Conservation (phyloP, 2,113 vertebrate species). For the Pan paniscus region DNA sequence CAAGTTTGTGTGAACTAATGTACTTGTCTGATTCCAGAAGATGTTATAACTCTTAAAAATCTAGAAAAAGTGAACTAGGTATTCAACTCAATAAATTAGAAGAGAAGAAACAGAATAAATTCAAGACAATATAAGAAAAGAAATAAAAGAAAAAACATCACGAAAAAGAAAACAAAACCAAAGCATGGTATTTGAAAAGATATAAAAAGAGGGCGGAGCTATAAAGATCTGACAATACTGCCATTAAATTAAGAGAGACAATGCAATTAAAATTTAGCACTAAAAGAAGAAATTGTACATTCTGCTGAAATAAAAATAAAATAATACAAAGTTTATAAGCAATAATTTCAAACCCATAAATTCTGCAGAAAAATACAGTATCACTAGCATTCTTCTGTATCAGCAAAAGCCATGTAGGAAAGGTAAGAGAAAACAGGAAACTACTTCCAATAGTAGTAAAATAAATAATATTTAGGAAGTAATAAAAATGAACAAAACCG, state of each 20-base stretch:
- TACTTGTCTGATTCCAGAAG: neutral
- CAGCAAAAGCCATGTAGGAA: neutral
- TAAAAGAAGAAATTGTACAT: neutral
- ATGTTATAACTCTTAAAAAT: neutral
- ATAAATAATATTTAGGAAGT: neutral
- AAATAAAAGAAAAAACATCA: neutral
- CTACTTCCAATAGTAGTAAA: neutral
- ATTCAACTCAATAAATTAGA: neutral
- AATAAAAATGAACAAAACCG: neutral
- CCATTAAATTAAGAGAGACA: neutral
- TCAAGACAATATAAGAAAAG: neutral
- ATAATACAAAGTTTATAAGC: neutral
- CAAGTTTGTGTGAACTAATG: neutral
- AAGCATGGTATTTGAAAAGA: neutral
- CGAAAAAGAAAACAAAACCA: neutral
- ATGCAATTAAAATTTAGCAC: neutral
- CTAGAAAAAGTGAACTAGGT: neutral
- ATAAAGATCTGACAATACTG: neutral
- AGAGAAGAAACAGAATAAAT: neutral
- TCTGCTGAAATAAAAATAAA: neutral
- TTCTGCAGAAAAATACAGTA: neutral
- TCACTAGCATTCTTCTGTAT: neutral
- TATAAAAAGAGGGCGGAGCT: neutral
- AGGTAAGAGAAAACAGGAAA: neutral
- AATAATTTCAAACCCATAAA: conserved; percentile 15